Conservation (phyloP, 2,888 invertebrate species). For the Hypercompe scribonia region DNA sequence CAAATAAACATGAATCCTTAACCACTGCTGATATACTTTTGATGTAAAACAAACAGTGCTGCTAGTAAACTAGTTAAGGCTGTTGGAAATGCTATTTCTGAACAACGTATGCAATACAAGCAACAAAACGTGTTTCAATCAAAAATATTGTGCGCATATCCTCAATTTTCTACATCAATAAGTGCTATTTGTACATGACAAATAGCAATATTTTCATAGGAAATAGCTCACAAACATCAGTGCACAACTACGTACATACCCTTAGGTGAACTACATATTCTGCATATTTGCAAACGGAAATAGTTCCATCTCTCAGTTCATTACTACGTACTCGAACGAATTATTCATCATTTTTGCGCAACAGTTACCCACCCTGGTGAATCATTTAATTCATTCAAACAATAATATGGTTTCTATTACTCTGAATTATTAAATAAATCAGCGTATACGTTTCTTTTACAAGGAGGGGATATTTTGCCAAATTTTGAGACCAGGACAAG, state of each 20-base stretch:
- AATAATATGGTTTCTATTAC: not conserved
- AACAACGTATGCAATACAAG: not conserved
- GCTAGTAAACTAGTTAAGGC: not conserved
- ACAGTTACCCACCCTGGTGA: conserved; percentile 19
- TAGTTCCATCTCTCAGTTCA: conserved; percentile 19
- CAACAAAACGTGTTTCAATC: not conserved
- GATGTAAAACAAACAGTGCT: not conserved
- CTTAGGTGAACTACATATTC: not conserved
- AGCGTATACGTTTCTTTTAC: not conserved
- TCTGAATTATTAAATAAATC: not conserved
- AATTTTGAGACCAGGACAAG: not conserved
- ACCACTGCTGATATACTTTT: too few species aligned
- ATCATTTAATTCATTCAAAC: conserved; percentile 19
- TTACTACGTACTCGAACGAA: conserved; percentile 18
- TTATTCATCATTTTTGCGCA: conserved; percentile 32
- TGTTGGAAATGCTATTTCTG: not conserved
- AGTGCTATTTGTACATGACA: not conserved
- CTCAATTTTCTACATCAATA: not conserved
- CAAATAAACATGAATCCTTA: not conserved
- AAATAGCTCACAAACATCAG: not conserved
- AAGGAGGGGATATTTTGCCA: not conserved
- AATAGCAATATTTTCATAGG: not conserved
- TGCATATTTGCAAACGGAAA: conserved; percentile 26
- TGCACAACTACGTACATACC: not conserved
- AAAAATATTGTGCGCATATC: not conserved